Evolutionary conservation across 1,140 invertebrate genomes (phyloP).

Genomic region (Drosophila murphyi): DNA sequence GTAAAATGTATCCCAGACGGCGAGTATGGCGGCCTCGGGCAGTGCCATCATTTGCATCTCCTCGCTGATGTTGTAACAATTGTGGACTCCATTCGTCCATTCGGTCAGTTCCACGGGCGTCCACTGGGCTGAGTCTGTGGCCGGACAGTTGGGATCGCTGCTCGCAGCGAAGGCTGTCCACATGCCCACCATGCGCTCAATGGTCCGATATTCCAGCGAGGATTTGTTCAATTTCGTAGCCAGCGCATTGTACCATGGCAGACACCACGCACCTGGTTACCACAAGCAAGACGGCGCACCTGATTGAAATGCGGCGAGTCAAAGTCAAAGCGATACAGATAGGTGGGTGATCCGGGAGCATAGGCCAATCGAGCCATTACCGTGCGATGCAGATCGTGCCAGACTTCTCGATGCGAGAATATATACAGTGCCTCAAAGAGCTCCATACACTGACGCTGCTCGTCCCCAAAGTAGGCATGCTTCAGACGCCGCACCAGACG

Average conservation of each 20-base stretch:
- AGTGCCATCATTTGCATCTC: constrained; percentile 71
- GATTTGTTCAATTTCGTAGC: constrained; percentile 48
- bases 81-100: constrained; percentile 29
- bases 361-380: constrained; percentile 67
- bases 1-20: constrained; percentile 83
- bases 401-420: constrained; percentile 80
- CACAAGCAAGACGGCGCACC: constrained; percentile 74
- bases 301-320: constrained; percentile 76
- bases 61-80: constrained; percentile 82
- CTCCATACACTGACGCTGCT: constrained; percentile 51
- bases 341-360: constrained; percentile 68
- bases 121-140: constrained; percentile 46
- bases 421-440: constrained; percentile 60
- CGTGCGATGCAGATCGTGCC: constrained; percentile 79
- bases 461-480: constrained; percentile 62
- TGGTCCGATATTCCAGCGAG: constrained; percentile 71
- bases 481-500: constrained; percentile 52
- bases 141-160: constrained; percentile 73
- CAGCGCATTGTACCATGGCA: constrained; percentile 85
- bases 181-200: constrained; percentile 80
- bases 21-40: constrained; percentile 76
- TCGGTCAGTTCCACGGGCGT: constrained; percentile 25
- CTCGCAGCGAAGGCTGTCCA: constrained; percentile 84
- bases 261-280: constrained; percentile 67
- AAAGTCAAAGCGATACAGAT: constrained; percentile 84